Evolutionary conservation across 2,797 vertebrate species (phyloP).

Genomic region (Aeoliscus strigatus): DNA sequence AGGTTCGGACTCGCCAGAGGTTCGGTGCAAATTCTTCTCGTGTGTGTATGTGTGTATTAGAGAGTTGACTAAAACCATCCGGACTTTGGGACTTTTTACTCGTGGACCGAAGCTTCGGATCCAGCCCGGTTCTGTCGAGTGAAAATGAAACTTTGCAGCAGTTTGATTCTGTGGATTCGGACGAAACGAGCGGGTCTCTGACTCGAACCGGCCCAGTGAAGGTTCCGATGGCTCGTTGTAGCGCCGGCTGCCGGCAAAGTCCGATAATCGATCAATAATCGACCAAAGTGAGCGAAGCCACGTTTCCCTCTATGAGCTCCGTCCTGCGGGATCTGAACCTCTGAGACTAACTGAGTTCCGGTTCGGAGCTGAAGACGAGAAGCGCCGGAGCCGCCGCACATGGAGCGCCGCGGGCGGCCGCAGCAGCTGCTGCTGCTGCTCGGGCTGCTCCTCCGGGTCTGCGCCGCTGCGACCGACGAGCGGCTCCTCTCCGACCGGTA

Average conservation of each 20-base stretch:
- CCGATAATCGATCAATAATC: background rate
- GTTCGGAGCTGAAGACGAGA: slow-evolving; percentile 22
- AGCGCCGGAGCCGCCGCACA: slow-evolving; percentile 45
- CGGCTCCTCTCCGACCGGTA: slow-evolving; percentile 86
- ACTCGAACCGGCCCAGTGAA: slow-evolving; percentile 1
- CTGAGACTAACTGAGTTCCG: slow-evolving; percentile 9
- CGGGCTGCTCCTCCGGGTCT: slow-evolving; percentile 76
- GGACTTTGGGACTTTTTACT: slow-evolving; percentile 1
- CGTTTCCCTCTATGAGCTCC: background rate
- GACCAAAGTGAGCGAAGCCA: background rate
- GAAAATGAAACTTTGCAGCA: slow-evolving; percentile 38
- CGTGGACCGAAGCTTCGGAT: background rate
- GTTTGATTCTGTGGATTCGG: slow-evolving; percentile 13
- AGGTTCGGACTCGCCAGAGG: background rate
- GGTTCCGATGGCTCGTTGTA: slow-evolving; percentile 6
- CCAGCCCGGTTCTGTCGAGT: slow-evolving; percentile 7
- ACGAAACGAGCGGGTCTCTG: background rate
- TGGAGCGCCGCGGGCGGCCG: slow-evolving; percentile 68
- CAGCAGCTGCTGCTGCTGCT: slow-evolving; percentile 65
- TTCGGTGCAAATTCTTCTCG: no score
- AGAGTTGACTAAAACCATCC: no score
- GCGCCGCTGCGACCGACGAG: slow-evolving; percentile 81
- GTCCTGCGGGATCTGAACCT: background rate
- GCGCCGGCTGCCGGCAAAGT: slow-evolving; percentile 5
- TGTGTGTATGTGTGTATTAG: no score